Base-by-base conservation (phyloP, 2,797 vertebrate genomes). In the Sebastes goodei region DNA sequence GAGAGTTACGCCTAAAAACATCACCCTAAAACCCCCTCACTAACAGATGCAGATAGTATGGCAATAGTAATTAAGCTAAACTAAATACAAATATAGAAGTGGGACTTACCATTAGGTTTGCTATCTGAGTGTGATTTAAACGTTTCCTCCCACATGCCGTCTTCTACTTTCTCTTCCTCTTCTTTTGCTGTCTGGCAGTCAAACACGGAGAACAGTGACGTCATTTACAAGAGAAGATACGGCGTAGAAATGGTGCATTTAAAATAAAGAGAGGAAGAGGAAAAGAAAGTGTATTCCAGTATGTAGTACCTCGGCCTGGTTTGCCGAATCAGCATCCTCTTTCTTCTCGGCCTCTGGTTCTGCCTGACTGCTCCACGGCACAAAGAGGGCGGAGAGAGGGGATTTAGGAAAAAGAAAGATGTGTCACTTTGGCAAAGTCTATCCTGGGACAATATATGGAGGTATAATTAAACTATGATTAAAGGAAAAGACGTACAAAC, bases 51-150 rank as follows among this genome's bases (percentile, higher is more conserved):
- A 57, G 59, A 52, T 9, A 25, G 20, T 17, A 55, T 11, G 11
- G 6, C 1, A 68, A n/a, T 14, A 8, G 5, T 25, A 9, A 23
- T 33, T 23, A 15, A 56, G n/a, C 14, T 14, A n/a, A 64, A 55
- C 33, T 30, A 42, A 21, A 6, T 68, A 9, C 63, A 46, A 23
- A 38, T 14, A 46, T 10, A 60, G 2, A 32, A 74, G 3, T 0
- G 10, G 6, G 21, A 78, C 86, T 11, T 88, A 98, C 98, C 98
- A 9, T 96, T 96, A 10, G 97, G 97, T 92, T 99, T 99, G 93
- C 89, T 94, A 88, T 99, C 97, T 1, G 96, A 88, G 89, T 98
- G 97, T 0, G 97, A 97, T 90, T 98, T 99, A 94, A 98, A 99
- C 0, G 96, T 97, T 92, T 99, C 98, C 30, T 99, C 98, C 98